Conservation (phyloP, 30 jellyfish, hydroid and myxozoan species). For the Aurelia coerulea region DNA sequence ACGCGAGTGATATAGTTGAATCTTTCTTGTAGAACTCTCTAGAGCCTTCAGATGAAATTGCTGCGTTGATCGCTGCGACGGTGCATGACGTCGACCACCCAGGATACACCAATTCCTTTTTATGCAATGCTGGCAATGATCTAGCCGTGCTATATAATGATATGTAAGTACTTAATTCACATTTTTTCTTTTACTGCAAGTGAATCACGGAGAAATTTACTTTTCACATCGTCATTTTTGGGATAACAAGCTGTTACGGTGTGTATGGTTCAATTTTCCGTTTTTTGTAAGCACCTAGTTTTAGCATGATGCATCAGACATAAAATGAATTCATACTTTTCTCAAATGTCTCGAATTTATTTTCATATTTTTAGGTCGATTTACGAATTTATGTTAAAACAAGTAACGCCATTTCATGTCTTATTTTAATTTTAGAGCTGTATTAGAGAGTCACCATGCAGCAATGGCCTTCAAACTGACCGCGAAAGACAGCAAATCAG, state of each 20-base stretch:
- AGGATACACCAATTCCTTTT: conserved; percentile 93
- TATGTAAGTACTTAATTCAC: conserved; percentile 62
- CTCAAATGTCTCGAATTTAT: too few relatives aligned
- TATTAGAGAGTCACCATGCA: conserved; percentile 97
- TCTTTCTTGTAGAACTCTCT: conserved; percentile 64
- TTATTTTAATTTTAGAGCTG: conserved; percentile 76
- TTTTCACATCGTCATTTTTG: too few relatives aligned
- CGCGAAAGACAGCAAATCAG: conserved; percentile 85
- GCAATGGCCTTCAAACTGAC: conserved; percentile 97
- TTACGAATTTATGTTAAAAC: too few relatives aligned
- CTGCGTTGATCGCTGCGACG: conserved; percentile 95
- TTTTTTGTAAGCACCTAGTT: too few relatives aligned
- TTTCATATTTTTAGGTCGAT: too few relatives aligned
- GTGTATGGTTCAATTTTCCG: too few relatives aligned
- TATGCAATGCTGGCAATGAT: conserved; percentile 98
- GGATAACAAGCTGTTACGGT: too few relatives aligned
- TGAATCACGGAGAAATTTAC: too few relatives aligned
- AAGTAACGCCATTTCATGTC: too few relatives aligned
- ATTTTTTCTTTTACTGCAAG: not conserved
- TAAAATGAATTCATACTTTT: too few relatives aligned
- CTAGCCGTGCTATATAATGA: conserved; percentile 95
- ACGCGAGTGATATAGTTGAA: not conserved
- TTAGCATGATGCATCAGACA: too few relatives aligned
- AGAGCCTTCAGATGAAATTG: conserved; percentile 91
- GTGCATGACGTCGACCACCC: conserved; percentile 99